Conservation (phyloP, 2,888 invertebrate species). For the Hartigia nigra region DNA sequence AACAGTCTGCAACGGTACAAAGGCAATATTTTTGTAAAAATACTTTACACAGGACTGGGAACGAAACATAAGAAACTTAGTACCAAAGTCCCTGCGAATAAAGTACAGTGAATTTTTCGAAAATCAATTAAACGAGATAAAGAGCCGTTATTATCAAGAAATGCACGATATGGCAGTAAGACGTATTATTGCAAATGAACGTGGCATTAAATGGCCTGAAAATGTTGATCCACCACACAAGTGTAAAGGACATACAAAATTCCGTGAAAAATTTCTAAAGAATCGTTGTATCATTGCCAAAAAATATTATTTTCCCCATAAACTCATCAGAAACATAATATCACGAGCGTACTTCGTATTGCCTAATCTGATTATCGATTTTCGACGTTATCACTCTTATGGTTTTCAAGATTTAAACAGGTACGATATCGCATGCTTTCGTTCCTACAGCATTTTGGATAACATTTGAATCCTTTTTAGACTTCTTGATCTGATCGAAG, state of each 20-base stretch:
- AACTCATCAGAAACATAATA: slow-evolving; percentile 73
- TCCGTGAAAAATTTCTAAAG: slow-evolving; percentile 70
- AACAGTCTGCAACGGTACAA: not conserved
- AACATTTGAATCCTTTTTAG: slow-evolving; percentile 28
- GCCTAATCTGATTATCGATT: slow-evolving; percentile 70
- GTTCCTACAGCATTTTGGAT: not conserved
- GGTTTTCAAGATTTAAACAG: slow-evolving; percentile 64
- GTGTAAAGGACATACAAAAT: slow-evolving; percentile 73
- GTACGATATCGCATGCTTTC: slow-evolving; percentile 31
- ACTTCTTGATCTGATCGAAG: slow-evolving; percentile 42
- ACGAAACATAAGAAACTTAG: slow-evolving; percentile 70
- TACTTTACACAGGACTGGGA: slow-evolving; percentile 62
- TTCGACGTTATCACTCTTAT: slow-evolving; percentile 66
- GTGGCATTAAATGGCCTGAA: slow-evolving; percentile 68
- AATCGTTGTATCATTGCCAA: slow-evolving; percentile 70
- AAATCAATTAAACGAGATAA: slow-evolving; percentile 69
- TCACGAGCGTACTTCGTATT: slow-evolving; percentile 68
- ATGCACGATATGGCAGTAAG: slow-evolving; percentile 73
- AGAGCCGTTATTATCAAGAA: slow-evolving; percentile 48
- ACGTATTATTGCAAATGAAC: slow-evolving; percentile 72
- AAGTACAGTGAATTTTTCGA: slow-evolving; percentile 70
- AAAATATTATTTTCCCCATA: slow-evolving; percentile 73
- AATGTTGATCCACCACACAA: slow-evolving; percentile 70
- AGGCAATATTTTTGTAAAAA: slow-evolving; percentile 13
- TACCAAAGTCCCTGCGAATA: slow-evolving; percentile 69